Conservation (phyloP, 1,140 invertebrate genomes). For the Diprion similis region DNA sequence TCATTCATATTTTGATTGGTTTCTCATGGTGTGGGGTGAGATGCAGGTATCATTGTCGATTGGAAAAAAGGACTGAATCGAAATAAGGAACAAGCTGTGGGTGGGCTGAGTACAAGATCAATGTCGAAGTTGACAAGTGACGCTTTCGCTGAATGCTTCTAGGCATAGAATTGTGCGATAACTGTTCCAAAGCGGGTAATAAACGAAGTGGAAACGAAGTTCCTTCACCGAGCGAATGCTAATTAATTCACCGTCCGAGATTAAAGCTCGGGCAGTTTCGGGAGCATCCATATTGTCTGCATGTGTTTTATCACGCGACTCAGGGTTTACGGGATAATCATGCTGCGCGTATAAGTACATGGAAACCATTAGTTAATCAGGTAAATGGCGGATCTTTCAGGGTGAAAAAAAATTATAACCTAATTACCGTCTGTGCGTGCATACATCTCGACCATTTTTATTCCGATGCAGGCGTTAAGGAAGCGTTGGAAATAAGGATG, state of each 20-base stretch:
- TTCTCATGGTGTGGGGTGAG: too few species aligned
- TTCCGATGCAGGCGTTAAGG: neutral
- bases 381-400: neutral
- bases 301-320: neutral
- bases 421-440: neutral
- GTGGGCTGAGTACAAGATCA: too few species aligned
- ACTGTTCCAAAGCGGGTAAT: too few species aligned
- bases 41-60: too few species aligned
- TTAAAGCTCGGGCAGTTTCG: neutral
- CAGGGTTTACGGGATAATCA: neutral
- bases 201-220: too few species aligned
- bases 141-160: too few species aligned
- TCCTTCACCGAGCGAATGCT: neutral
- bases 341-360: neutral
- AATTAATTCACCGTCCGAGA: neutral
- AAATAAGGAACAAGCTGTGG: too few species aligned
- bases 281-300: neutral
- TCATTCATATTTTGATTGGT: too few species aligned
- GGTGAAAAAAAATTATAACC: constrained; percentile 3
- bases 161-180: too few species aligned
- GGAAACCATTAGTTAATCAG: constrained; percentile 3
- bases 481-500: too few species aligned
- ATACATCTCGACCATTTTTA: neutral
- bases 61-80: too few species aligned
- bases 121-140: too few species aligned